A percentile compares a stretch with the other conserved stretches of the same genome.
These are phyloP conservation scores for Pluvianellus socialis DNA, from an alignment of 2,113 vertebrate species.

Conservation along the genomic window DNA sequence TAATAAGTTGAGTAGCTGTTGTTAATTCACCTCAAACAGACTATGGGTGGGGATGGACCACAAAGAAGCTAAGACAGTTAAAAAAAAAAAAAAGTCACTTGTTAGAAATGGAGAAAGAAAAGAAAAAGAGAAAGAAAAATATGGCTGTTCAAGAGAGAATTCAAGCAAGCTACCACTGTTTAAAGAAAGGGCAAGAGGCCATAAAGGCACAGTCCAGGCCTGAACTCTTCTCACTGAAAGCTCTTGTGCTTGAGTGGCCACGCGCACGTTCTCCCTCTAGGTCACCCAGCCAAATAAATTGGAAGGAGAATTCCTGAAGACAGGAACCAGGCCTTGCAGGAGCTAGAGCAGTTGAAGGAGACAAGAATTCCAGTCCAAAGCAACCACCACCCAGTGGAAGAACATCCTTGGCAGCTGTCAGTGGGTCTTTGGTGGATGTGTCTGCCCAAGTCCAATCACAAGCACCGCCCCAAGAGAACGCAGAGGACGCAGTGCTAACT, in stretches of 20 bases:
- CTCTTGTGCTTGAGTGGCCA: accelerated
- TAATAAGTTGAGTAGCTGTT: not conserved
- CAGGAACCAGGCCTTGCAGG: not conserved
- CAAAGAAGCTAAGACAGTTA: not conserved
- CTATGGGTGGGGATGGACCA: not conserved
- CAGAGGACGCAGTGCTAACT: not conserved
- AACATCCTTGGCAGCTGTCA: accelerated
- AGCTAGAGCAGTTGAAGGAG: not conserved
- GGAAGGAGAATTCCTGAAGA: not conserved
- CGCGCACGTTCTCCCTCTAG: not conserved
- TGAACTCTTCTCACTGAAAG: not conserved
- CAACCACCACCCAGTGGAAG: accelerated
- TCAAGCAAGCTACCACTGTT: not conserved
- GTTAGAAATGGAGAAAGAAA: not conserved
- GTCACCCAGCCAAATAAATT: not conserved
- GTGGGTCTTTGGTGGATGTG: not conserved
- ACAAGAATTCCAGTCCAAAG: not conserved
- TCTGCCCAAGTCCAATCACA: not conserved
- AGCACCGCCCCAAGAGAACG: not conserved
- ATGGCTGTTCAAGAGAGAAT: not conserved
- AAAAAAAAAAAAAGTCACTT: not conserved
- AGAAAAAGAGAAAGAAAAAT: not conserved
- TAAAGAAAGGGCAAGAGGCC: not conserved
- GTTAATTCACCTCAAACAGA: not conserved
- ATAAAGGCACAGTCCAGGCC: not conserved